phyloP scores from a whole-genome alignment of 2,113 vertebrate species.

The Prunella fulvescens region DNA sequence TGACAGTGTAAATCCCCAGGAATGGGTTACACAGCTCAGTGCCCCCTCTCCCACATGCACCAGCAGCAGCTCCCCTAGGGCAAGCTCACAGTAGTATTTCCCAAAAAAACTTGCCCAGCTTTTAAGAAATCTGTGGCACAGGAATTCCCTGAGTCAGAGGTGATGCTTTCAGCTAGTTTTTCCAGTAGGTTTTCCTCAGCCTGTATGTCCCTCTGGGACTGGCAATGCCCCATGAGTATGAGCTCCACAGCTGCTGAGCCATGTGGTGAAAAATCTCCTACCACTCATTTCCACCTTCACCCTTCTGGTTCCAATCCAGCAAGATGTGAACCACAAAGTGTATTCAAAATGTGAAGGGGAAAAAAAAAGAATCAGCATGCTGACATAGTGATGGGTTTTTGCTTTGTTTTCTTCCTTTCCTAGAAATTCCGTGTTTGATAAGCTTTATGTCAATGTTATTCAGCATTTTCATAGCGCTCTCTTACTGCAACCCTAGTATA shows the following conservation, averaged over 20 bases:
- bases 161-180: not conserved
- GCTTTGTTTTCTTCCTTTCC: not conserved
- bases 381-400: not conserved
- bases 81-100: not conserved
- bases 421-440: not conserved
- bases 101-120: not conserved
- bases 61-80: not conserved
- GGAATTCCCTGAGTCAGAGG: not conserved
- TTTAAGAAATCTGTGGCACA: not conserved
- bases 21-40: rapidly evolving
- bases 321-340: not conserved
- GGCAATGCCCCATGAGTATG: not conserved
- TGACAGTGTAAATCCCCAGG: rapidly evolving
- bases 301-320: not conserved
- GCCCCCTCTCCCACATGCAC: rapidly evolving
- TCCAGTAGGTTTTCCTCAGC: not conserved
- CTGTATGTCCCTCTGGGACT: not conserved
- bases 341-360: not conserved
- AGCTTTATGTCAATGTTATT: not conserved
- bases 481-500: not conserved
- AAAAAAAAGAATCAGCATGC: not conserved
- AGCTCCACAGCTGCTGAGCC: not conserved
- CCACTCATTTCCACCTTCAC: not conserved
- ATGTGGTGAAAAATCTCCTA: not conserved
- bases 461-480: not conserved